These are phyloP conservation scores for Semaprochilodus insignis DNA, from an alignment of 2,797 vertebrate species.

Conservation along the genomic window DNA sequence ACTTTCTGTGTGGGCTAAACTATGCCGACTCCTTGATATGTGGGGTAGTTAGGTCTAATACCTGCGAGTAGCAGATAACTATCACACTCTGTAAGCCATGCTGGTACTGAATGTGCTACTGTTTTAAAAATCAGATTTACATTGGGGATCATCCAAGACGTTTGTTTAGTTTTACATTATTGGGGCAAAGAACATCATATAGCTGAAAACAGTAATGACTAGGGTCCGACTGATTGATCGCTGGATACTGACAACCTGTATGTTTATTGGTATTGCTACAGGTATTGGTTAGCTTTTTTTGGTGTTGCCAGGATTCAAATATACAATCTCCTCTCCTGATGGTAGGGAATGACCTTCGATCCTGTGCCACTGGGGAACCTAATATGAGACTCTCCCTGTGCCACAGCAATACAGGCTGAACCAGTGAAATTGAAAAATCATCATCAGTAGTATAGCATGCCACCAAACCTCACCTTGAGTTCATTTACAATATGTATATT, in stretches of 20 bases:
- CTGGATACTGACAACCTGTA: not conserved
- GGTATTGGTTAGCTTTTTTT: not conserved
- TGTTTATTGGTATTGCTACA: not conserved
- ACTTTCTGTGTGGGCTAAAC: not conserved
- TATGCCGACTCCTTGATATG: not conserved
- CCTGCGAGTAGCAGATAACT: not conserved
- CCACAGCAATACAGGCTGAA: not conserved
- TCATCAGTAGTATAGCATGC: too few relatives aligned
- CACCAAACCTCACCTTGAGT: too few relatives aligned
- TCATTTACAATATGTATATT: too few relatives aligned
- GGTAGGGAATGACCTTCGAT: not conserved
- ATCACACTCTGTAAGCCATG: not conserved
- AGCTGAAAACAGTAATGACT: not conserved
- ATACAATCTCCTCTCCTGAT: too few relatives aligned
- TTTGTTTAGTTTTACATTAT: not conserved
- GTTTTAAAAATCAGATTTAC: not conserved
- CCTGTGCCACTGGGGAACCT: too few relatives aligned
- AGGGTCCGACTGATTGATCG: too few relatives aligned
- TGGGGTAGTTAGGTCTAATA: not conserved
- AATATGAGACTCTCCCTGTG: not conserved
- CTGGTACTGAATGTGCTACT: not conserved
- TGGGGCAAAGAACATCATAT: not conserved
- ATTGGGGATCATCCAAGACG: not conserved
- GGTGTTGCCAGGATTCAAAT: not conserved
- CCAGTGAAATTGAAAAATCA: not conserved